Percentiles rank a stretch among this genome's conserved stretches.
Conservation (phyloP, 2,797 vertebrate species). For the Melanotaenia maccullochi region DNA sequence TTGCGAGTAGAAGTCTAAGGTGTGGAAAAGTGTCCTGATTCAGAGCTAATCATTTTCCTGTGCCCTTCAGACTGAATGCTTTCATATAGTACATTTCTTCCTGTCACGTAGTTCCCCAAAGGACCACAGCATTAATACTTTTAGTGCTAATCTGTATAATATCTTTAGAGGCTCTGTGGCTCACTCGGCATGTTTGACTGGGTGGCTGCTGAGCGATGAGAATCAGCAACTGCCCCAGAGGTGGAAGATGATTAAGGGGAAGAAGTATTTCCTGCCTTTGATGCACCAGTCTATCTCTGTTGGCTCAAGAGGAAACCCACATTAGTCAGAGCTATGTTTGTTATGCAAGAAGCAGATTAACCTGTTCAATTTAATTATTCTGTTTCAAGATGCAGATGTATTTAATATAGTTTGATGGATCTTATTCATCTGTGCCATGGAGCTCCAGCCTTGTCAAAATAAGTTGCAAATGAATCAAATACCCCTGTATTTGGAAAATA, state of each 20-base stretch:
- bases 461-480: not conserved
- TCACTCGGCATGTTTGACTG: slow-evolving; percentile 22
- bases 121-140: slow-evolving; percentile 2
- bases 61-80: slow-evolving; percentile 11
- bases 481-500: not conserved
- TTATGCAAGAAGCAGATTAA: not conserved
- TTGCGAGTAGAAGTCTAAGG: not conserved
- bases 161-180: slow-evolving; percentile 7
- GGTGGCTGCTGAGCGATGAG: slow-evolving; percentile 39
- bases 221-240: slow-evolving; percentile 21
- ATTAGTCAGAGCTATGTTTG: not conserved
- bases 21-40: slow-evolving; percentile 35
- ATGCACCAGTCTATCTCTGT: slow-evolving; percentile 14
- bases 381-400: slow-evolving; percentile 5
- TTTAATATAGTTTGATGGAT: not conserved
- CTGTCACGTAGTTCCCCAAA: slow-evolving; percentile 8
- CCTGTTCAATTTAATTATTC: not conserved
- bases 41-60: slow-evolving; percentile 30
- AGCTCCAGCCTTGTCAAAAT: not conserved
- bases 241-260: slow-evolving; percentile 52
- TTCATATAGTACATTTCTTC: slow-evolving; percentile 31
- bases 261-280: slow-evolving; percentile 66
- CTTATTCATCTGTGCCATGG: not conserved
- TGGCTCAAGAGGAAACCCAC: slow-evolving; percentile 24
- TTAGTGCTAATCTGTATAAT: slow-evolving; percentile 35